phyloP scores from a whole-genome alignment of 2,888 invertebrate species.

The Acronicta psi region DNA sequence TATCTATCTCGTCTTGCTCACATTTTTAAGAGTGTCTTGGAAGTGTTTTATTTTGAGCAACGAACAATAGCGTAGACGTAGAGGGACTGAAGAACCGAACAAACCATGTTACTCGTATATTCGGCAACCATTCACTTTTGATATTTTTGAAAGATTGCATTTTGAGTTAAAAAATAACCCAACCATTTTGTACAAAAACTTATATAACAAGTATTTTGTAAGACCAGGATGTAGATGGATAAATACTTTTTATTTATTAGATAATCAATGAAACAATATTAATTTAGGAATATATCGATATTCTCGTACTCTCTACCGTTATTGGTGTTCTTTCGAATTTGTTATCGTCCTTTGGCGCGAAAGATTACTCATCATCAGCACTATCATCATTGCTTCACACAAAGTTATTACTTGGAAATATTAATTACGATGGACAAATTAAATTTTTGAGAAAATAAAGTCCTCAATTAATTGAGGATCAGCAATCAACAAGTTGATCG shows the following conservation, averaged over 20 bases:
- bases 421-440: too few species aligned
- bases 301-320: too few species aligned
- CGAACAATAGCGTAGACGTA: constrained; percentile 6
- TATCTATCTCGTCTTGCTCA: not conserved
- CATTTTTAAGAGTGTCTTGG: not conserved
- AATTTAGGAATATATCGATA: too few species aligned
- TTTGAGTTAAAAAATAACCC: not conserved
- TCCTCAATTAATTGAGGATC: too few species aligned
- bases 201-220: constrained; percentile 26
- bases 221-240: constrained; percentile 1
- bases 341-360: too few species aligned
- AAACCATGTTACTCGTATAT: constrained; percentile 19
- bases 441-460: too few species aligned
- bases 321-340: too few species aligned
- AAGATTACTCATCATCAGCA: too few species aligned
- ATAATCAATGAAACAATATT: too few species aligned
- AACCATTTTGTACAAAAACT: constrained; percentile 13
- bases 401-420: too few species aligned
- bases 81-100: constrained; percentile 11
- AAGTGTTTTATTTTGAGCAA: constrained; percentile 23
- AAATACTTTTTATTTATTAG: not conserved
- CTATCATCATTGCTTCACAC: too few species aligned
- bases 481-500: too few species aligned
- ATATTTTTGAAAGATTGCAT: constrained; percentile 29
- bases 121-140: constrained; percentile 26